Evolutionary conservation across 2,113 vertebrate species (phyloP).

Genomic region (Scalopus aquaticus): DNA sequence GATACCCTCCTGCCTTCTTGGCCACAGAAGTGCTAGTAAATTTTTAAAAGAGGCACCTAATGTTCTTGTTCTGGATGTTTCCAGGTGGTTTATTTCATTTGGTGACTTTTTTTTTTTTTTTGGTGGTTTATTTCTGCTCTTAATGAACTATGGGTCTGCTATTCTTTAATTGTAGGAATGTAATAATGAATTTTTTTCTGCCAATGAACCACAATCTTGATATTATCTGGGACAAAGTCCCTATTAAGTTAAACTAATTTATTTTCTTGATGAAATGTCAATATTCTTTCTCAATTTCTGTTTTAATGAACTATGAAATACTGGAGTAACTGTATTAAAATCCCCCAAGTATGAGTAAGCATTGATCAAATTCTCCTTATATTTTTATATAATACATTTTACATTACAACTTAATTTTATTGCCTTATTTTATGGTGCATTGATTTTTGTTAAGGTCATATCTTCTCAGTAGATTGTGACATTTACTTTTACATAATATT

Average conservation of each 20-base stretch:
- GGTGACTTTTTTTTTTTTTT: background rate
- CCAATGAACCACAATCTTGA: background rate
- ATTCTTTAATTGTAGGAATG: background rate
- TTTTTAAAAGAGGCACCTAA: background rate
- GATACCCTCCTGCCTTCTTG: background rate
- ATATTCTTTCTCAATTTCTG: slow-evolving; percentile 40
- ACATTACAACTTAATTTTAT: background rate
- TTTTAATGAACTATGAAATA: slow-evolving; percentile 8
- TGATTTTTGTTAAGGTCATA: background rate
- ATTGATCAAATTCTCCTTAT: background rate
- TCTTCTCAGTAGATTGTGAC: background rate
- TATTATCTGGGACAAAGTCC: background rate
- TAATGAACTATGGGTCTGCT: background rate
- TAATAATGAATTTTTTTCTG: background rate
- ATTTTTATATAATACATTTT: background rate
- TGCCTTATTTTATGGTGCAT: background rate
- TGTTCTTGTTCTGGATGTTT: background rate
- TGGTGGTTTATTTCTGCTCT: background rate
- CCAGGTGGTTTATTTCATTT: background rate
- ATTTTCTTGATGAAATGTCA: background rate
- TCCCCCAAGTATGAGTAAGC: background rate
- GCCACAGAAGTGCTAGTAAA: background rate
- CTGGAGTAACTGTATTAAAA: slow-evolving; percentile 25
- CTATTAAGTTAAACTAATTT: background rate
- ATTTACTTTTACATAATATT: background rate